Percentiles rank a stretch among this genome's conserved stretches.
phyloP scores from a whole-genome alignment of 2,888 invertebrate species.

The Eupithecia centaureata region DNA sequence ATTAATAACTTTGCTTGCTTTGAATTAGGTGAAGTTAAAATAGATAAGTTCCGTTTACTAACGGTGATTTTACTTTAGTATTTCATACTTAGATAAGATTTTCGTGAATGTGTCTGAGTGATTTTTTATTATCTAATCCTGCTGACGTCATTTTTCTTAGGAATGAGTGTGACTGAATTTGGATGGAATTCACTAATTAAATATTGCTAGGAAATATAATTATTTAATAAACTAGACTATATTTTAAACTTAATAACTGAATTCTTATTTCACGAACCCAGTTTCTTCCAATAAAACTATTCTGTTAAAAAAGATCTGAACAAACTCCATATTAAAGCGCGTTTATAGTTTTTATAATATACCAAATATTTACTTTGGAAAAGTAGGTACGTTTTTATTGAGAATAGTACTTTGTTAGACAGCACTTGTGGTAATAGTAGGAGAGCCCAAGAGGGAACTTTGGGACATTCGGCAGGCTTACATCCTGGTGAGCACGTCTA shows the following conservation, averaged over 20 bases:
- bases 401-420: neutral
- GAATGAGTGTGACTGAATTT: slow-evolving; percentile 15
- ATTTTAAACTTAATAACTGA: slow-evolving; percentile 23
- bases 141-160: slow-evolving; percentile 13
- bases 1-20: slow-evolving; percentile 14
- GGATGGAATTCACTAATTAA: slow-evolving; percentile 9
- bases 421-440: no score
- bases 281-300: neutral
- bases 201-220: slow-evolving; percentile 23
- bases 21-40: slow-evolving; percentile 16
- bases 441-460: no score
- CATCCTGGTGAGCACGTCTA: no score
- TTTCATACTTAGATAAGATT: slow-evolving; percentile 18
- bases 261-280: slow-evolving; percentile 23
- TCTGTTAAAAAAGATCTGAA: neutral
- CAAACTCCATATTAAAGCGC: neutral
- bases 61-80: neutral
- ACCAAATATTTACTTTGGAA: neutral
- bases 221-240: slow-evolving; percentile 37
- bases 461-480: no score
- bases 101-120: slow-evolving; percentile 14
- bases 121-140: slow-evolving; percentile 10
- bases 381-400: neutral
- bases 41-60: neutral
- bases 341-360: neutral